A percentile compares a stretch with the other conserved stretches of the same genome.
phyloP scores from a whole-genome alignment of 2,113 vertebrate species.

The Tautogolabrus adspersus region DNA sequence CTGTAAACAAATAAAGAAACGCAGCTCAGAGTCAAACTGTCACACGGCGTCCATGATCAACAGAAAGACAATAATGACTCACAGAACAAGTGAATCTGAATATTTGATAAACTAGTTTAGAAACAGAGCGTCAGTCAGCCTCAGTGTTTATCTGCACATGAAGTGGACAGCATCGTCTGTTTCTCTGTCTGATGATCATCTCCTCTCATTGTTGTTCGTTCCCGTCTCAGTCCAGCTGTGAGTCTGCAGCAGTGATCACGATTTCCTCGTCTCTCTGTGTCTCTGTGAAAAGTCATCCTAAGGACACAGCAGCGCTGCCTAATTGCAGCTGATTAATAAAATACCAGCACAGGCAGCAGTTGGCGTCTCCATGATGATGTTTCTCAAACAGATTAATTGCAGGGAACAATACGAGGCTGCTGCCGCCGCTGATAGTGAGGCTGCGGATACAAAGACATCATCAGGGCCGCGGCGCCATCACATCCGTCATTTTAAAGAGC shows the following conservation, averaged over 20 bases:
- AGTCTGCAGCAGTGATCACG: constrained; percentile 18
- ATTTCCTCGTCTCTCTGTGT: constrained; percentile 23
- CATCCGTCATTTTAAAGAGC: constrained; percentile 74
- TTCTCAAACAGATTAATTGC: constrained; percentile 77
- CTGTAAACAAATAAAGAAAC: too few species aligned
- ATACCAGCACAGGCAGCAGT: constrained; percentile 71
- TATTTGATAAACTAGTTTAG: too few species aligned
- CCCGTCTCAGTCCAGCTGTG: constrained; percentile 53
- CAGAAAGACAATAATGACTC: too few species aligned
- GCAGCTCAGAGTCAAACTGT: too few species aligned
- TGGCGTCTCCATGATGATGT: constrained; percentile 76
- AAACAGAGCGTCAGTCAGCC: background rate
- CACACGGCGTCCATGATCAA: too few species aligned
- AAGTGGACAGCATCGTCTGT: background rate
- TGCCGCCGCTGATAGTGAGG: constrained; percentile 64
- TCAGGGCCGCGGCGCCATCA: constrained; percentile 40
- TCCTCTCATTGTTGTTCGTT: constrained; percentile 46
- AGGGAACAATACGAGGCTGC: constrained; percentile 61
- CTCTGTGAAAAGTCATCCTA: constrained; percentile 71
- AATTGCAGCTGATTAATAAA: constrained; percentile 81
- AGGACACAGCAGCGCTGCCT: constrained; percentile 69
- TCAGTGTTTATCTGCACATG: constrained; percentile 22
- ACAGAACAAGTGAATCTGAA: too few species aligned
- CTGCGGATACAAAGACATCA: constrained; percentile 70
- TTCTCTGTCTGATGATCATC: constrained; percentile 47